Percentiles rank a stretch among this genome's conserved stretches.
Evolutionary conservation across 2,797 vertebrate genomes (phyloP).

Genomic region (Schizopygopsis pylzovi): DNA sequence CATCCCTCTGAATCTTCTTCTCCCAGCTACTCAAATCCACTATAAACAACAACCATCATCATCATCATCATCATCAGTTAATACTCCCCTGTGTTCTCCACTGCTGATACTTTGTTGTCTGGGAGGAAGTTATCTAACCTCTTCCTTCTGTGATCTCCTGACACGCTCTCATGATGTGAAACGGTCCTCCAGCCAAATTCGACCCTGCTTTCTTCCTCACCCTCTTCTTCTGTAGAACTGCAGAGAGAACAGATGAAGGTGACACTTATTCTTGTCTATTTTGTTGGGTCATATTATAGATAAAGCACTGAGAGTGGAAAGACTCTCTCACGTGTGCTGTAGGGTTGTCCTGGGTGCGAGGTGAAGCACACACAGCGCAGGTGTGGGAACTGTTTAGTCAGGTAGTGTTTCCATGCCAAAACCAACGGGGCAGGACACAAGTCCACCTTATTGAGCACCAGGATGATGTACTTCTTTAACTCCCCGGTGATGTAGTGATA

Average conservation of each 20-base stretch:
- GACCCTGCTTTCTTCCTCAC: slow-evolving; percentile 82
- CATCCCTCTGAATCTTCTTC: slow-evolving; percentile 89
- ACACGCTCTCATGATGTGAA: slow-evolving; percentile 86
- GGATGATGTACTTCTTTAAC: slow-evolving; percentile 83
- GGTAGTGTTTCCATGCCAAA: slow-evolving; percentile 91
- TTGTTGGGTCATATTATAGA: not conserved
- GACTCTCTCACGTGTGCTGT: slow-evolving; percentile 75
- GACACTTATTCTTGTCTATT: not conserved
- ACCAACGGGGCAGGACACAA: slow-evolving; percentile 85
- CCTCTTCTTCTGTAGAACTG: slow-evolving; percentile 89
- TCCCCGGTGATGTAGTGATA: slow-evolving; percentile 87
- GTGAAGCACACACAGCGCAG: slow-evolving; percentile 88
- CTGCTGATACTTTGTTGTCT: not conserved
- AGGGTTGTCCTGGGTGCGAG: slow-evolving; percentile 85
- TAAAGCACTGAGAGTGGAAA: not conserved
- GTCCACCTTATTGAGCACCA: slow-evolving; percentile 93
- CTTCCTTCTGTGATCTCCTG: slow-evolving; percentile 86
- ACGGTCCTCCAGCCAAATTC: slow-evolving; percentile 83
- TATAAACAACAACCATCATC: slow-evolving; percentile 60
- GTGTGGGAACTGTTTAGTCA: slow-evolving; percentile 84
- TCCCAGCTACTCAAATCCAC: slow-evolving; percentile 92
- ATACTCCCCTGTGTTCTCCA: not conserved
- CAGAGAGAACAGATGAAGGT: not conserved
- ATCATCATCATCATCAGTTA: slow-evolving; percentile 32
- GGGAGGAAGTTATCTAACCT: slow-evolving; percentile 72